Evolutionary conservation across 2,888 invertebrate genomes (phyloP).

Genomic region (Drosophila stalkeri): DNA sequence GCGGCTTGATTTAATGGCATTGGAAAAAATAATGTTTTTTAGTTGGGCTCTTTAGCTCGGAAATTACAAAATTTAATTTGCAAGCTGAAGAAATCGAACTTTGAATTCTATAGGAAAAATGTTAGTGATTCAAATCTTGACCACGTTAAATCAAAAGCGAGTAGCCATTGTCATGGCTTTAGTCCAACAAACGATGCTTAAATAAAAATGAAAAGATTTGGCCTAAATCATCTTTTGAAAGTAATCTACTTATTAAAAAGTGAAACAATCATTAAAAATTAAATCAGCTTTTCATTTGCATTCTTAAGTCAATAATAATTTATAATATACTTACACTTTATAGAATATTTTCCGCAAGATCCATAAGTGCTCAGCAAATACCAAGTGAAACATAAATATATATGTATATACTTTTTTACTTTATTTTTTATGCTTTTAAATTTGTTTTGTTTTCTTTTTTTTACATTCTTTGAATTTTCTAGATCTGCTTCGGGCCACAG

Average conservation of each 20-base stretch:
- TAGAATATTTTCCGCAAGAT: background rate
- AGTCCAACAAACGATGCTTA: no score
- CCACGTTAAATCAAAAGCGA: no score
- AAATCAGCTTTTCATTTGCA: no score
- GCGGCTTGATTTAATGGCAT: background rate
- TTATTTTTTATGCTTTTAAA: constrained; percentile 51
- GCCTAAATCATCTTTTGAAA: no score
- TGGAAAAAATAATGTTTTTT: no score
- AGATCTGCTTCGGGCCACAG: constrained; percentile 33
- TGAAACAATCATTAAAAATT: no score
- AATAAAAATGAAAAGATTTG: no score
- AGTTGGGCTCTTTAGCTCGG: no score
- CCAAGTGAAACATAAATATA: constrained; percentile 9
- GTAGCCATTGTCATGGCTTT: no score
- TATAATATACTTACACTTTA: background rate
- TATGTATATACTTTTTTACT: constrained; percentile 32
- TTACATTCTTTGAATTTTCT: constrained; percentile 40
- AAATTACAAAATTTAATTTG: background rate
- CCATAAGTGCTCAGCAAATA: background rate
- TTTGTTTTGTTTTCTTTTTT: constrained; percentile 24
- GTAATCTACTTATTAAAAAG: no score
- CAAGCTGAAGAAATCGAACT: background rate
- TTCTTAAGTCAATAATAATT: no score
- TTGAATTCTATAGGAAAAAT: background rate
- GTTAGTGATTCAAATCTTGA: no score